These are phyloP conservation scores for Boulengeromyrus knoepffleri DNA, from an alignment of 2,113 vertebrate species.

Conservation along the genomic window DNA sequence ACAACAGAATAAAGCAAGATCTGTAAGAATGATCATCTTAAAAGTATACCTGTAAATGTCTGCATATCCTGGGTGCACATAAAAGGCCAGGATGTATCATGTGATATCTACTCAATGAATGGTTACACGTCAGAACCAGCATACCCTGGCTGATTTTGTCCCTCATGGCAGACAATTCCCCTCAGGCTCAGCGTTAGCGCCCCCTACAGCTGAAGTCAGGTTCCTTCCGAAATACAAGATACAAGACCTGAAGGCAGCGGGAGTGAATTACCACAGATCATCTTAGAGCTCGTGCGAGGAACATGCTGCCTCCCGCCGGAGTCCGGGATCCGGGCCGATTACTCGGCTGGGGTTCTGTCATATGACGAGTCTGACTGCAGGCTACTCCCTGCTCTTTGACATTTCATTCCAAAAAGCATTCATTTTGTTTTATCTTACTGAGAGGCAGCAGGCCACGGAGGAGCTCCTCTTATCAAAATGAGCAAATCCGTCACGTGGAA, in stretches of 20 bases:
- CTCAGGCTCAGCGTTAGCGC: not conserved
- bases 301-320: not conserved
- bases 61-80: not conserved
- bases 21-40: not conserved
- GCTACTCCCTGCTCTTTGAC: not conserved
- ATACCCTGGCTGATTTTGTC: not conserved
- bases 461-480: constrained; percentile 2
- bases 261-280: not conserved
- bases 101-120: not conserved
- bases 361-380: not conserved
- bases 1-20: not conserved
- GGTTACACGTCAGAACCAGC: not conserved
- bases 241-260: not conserved
- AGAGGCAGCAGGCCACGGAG: not conserved
- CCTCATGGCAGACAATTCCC: not conserved
- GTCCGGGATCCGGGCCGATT: not conserved
- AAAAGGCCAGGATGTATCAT: not conserved
- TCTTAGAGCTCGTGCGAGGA: not conserved
- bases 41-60: not conserved
- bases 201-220: not conserved
- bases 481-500: constrained; percentile 10
- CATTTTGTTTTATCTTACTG: not conserved
- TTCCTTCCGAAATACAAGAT: not conserved
- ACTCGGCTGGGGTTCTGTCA: not conserved
- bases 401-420: not conserved